Conservation (phyloP, 2,797 vertebrate genomes). For the Fringilla coelebs region DNA sequence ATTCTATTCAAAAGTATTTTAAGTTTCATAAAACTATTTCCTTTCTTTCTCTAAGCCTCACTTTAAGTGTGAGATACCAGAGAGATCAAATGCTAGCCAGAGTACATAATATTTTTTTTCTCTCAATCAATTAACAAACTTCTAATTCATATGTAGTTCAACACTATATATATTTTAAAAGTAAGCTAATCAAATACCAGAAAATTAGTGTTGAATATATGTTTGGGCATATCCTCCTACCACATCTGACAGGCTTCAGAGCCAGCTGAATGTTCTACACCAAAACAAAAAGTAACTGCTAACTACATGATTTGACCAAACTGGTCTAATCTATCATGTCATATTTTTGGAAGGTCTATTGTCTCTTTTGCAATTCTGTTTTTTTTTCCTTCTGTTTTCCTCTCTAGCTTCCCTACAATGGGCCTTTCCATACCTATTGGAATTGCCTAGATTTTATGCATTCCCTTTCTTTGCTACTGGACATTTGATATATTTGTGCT, state of each 20-base stretch:
- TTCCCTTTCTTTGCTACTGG: neutral
- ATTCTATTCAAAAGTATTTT: neutral
- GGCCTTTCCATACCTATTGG: neutral
- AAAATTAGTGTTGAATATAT: neutral
- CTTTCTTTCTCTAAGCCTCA: neutral
- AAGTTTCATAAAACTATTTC: neutral
- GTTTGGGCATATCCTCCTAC: neutral
- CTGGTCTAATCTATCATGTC: neutral
- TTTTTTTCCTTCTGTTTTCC: neutral
- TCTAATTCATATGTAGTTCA: neutral
- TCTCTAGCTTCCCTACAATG: neutral
- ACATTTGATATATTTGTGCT: neutral
- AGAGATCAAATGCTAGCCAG: neutral
- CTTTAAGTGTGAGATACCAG: neutral
- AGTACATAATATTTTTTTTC: neutral
- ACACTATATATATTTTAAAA: neutral
- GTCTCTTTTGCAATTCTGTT: neutral
- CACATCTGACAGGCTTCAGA: neutral
- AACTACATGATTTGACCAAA: neutral
- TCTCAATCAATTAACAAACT: neutral
- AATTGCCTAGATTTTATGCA: neutral
- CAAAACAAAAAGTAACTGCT: neutral
- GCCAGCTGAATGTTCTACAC: neutral
- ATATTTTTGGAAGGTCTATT: neutral
- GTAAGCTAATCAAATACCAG: neutral